phyloP scores from a whole-genome alignment of 2,888 invertebrate species.

The Desoria tigrina region DNA sequence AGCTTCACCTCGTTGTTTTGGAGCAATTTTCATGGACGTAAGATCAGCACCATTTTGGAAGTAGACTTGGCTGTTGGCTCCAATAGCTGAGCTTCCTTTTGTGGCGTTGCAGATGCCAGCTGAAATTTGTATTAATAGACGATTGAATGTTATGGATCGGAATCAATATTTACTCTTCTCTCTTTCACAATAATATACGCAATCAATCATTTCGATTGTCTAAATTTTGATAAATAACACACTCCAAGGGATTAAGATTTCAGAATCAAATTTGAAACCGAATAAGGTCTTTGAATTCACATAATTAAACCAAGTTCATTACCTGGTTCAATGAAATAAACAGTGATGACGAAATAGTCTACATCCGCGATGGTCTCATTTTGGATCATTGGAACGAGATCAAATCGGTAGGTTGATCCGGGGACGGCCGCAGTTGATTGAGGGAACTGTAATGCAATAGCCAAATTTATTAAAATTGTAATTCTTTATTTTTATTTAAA shows the following conservation, averaged over 20 bases:
- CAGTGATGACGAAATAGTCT: constrained; percentile 14
- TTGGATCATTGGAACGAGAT: constrained; percentile 17
- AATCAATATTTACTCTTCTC: too few relatives aligned
- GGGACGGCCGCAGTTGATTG: neutral
- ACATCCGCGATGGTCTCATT: constrained; percentile 13
- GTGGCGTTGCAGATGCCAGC: neutral
- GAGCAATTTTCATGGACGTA: constrained; percentile 1
- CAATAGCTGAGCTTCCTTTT: neutral
- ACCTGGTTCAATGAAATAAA: constrained; percentile 15
- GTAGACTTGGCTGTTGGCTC: constrained; percentile 7
- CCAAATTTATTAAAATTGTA: too few relatives aligned
- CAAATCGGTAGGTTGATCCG: neutral
- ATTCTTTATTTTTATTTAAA: neutral
- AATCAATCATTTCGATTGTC: too few relatives aligned
- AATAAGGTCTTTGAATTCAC: too few relatives aligned
- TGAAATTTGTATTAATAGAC: neutral
- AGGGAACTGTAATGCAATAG: neutral
- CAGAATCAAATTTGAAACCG: too few relatives aligned
- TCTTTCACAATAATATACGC: too few relatives aligned
- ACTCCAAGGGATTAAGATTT: too few relatives aligned
- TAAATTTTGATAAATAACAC: too few relatives aligned
- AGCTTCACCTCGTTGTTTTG: neutral
- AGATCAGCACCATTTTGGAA: constrained; percentile 16
- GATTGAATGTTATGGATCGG: too few relatives aligned
- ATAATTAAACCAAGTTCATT: too few relatives aligned